Percentiles rank a stretch among this genome's conserved stretches.
phyloP scores from a whole-genome alignment of 1,140 invertebrate species.

The Drosophila pectinifera region DNA sequence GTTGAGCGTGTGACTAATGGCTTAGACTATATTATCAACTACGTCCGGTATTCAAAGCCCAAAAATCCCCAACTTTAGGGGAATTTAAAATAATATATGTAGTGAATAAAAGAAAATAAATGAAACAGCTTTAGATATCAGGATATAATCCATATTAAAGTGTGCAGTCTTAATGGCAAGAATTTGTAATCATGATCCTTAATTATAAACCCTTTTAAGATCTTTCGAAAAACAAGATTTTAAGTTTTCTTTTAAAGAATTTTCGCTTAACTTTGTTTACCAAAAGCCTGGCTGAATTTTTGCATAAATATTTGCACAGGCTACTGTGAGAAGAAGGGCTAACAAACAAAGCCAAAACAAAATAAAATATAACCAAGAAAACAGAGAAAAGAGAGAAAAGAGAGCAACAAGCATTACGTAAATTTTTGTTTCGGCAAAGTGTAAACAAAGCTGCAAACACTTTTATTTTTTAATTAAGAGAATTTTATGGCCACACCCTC shows the following conservation, averaged over 20 bases:
- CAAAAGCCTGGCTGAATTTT: background rate
- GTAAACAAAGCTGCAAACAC: slow-evolving; percentile 55
- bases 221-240: background rate
- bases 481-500: slow-evolving; percentile 44
- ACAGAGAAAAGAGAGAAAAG: background rate
- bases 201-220: background rate
- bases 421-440: slow-evolving; percentile 26
- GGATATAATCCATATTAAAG: background rate
- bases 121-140: background rate
- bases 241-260: background rate
- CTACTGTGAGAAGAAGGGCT: slow-evolving; percentile 53
- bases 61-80: no score
- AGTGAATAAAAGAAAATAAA: background rate
- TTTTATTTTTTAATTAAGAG: slow-evolving; percentile 72
- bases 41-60: background rate
- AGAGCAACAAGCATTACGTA: slow-evolving; percentile 13
- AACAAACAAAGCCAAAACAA: slow-evolving; percentile 10
- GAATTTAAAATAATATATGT: background rate
- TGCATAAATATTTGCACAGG: slow-evolving; percentile 69
- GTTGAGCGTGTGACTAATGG: slow-evolving; percentile 16
- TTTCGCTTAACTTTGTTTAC: slow-evolving; percentile 47
- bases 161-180: background rate
- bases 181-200: slow-evolving; percentile 9
- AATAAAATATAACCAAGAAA: background rate
- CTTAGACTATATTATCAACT: background rate